Evolutionary conservation across 1,140 invertebrate genomes (phyloP).

Genomic region (Venustaconcha ellipsiformis): DNA sequence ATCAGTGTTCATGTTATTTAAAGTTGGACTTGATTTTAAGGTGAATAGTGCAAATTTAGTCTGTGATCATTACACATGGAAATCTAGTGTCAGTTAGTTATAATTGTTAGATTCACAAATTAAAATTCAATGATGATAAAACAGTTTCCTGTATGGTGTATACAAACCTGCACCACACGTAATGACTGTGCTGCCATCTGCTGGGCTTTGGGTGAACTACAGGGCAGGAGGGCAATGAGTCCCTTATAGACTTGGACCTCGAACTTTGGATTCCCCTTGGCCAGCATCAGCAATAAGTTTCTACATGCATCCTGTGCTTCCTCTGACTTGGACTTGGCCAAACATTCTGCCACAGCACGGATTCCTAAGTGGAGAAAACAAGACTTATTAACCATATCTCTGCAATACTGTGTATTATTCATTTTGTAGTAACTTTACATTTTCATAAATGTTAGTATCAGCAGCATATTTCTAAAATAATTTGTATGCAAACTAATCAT

Average conservation of each 20-base stretch:
- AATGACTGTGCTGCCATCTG: slow-evolving; percentile 68
- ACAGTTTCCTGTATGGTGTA: background rate
- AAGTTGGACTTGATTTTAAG: too few relatives aligned
- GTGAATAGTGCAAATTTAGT: too few relatives aligned
- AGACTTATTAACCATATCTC: too few relatives aligned
- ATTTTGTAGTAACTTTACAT: too few relatives aligned
- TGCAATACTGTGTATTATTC: too few relatives aligned
- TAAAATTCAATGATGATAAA: background rate
- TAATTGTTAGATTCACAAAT: background rate
- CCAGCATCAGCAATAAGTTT: slow-evolving; percentile 63
- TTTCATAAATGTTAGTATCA: too few relatives aligned
- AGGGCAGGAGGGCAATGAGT: slow-evolving; percentile 68
- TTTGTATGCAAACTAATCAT: too few relatives aligned
- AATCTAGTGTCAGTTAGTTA: background rate
- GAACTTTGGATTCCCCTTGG: slow-evolving; percentile 69
- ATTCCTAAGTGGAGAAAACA: slow-evolving; percentile 56
- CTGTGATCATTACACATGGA: too few relatives aligned
- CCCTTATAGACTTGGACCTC: slow-evolving; percentile 69
- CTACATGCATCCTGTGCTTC: slow-evolving; percentile 66
- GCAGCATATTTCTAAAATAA: too few relatives aligned
- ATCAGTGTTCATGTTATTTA: too few relatives aligned
- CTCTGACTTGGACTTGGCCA: slow-evolving; percentile 68
- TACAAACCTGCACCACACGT: slow-evolving; percentile 62
- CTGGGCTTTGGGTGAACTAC: slow-evolving; percentile 69
- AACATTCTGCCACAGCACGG: slow-evolving; percentile 67